phyloP scores from a whole-genome alignment of 2,797 vertebrate species.

The Hyperoplus immaculatus region DNA sequence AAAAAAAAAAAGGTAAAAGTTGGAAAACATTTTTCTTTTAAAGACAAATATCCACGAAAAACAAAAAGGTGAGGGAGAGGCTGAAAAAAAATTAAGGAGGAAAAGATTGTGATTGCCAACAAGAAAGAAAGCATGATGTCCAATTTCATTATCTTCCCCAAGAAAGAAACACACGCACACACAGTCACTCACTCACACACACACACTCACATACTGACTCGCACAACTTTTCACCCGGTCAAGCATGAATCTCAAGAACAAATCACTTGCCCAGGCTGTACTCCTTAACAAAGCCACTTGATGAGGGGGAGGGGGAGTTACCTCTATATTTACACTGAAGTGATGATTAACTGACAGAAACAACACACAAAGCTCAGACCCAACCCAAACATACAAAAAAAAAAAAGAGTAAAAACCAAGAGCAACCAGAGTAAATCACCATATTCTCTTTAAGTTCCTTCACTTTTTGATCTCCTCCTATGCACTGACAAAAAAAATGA shows the following conservation, averaged over 20 bases:
- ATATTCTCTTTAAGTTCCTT: conserved; percentile 63
- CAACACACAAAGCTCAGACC: conserved; percentile 28
- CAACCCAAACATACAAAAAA: conserved; percentile 20
- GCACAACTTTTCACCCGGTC: conserved; percentile 24
- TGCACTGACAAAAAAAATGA: conserved; percentile 29
- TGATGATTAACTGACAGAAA: conserved; percentile 53
- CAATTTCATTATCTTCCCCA: conserved; percentile 22
- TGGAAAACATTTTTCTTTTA: conserved; percentile 47
- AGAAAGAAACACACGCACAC: conserved; percentile 1
- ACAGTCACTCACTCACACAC: conserved; percentile 20
- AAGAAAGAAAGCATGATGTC: conserved; percentile 48
- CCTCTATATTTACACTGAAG: conserved; percentile 73
- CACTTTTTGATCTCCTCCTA: conserved; percentile 53
- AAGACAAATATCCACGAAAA: conserved; percentile 18
- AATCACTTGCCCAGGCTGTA: conserved; percentile 33
- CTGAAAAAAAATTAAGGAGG: conserved; percentile 31
- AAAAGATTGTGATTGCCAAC: conserved; percentile 46
- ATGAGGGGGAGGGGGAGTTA: conserved; percentile 33
- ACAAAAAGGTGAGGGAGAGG: not conserved
- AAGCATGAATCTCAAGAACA: conserved; percentile 22
- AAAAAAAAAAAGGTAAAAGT: conserved; percentile 24
- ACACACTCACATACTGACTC: conserved; percentile 14
- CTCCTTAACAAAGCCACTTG: conserved; percentile 66
- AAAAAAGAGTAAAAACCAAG: conserved; percentile 46
- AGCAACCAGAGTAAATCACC: conserved; percentile 42